Evolutionary conservation across 2,797 vertebrate genomes (phyloP), one percentile per base, ranked within the genome.

Genomic region (Rhinoraja longicauda): DNA sequence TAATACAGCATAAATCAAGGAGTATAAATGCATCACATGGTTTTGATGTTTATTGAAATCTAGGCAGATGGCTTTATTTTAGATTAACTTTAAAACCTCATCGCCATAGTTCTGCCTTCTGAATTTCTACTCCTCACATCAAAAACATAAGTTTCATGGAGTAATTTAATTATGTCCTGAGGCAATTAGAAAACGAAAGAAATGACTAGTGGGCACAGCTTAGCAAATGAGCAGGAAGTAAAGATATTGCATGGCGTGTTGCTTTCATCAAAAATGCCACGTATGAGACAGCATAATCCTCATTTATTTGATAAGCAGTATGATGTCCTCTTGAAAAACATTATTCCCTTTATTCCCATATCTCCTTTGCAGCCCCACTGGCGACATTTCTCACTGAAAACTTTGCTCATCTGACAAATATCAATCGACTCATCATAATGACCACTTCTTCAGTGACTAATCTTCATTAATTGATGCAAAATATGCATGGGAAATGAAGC

Each of bases 141-240:
- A 92, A 45, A 59, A 92, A 70, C 70, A 53, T 75, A 91, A 73
- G 39, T 12, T 45, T 73, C 70, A 75, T 73, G 32, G 5, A 72
- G 36, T 45, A 91, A 91, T 45, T 92, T 73, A 92, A 75, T 92
- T 12, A 73, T 53, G 67, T 53, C 90, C 70, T 75, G 90, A 75
- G 70, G 90, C 67, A 92, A 92, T 26, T 92, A 21, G 70, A 72
- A 92, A 29, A 75, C 73, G 67, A 91, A 91, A 91, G 36, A 73
- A 70, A 24, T 91, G 90, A 92, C 36, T 92, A 29, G 36, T 36
- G 90, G 53, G 39, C 26, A 17, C 90, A 92, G 70, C 39, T 92
- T 67, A 17, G 70, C 26, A 73, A 91, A 91, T 91, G 36, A 39
- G 67, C 45, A 67, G 36, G 36, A 92, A 92, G 70, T 39, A 9